These are phyloP conservation scores for Ooceraea biroi DNA, from an alignment of 1,140 invertebrate genomes.

Conservation along the genomic window DNA sequence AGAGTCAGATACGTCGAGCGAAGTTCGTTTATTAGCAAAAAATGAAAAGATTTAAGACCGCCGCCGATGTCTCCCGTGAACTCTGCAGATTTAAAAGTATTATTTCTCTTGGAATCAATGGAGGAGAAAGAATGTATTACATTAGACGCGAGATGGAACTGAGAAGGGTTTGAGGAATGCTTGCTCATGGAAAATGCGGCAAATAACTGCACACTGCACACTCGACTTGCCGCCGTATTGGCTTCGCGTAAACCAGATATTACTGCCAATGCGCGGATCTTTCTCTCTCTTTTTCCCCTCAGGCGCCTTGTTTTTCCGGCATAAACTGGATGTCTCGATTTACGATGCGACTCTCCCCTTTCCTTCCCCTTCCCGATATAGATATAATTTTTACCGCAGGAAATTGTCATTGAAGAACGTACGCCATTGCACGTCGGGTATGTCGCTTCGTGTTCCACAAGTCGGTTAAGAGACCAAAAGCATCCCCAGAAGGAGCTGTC, in stretches of 20 bases:
- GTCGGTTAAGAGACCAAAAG: conserved; percentile 67
- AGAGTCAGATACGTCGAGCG: neutral
- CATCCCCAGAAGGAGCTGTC: conserved; percentile 63
- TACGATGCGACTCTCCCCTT: neutral
- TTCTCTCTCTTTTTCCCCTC: neutral
- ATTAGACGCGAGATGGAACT: neutral
- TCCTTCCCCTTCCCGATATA: neutral
- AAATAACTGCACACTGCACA: conserved; percentile 2
- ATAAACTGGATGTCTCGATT: conserved; percentile 14
- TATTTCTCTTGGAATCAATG: conserved; percentile 33
- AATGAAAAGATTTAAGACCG: neutral
- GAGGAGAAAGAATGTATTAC: conserved; percentile 6
- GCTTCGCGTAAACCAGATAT: conserved; percentile 30
- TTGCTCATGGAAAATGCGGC: neutral
- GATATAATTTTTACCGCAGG: conserved; percentile 68
- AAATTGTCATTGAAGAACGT: conserved; percentile 71
- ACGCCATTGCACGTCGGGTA: conserved; percentile 20
- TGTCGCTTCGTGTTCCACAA: conserved; percentile 37
- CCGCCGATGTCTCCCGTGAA: neutral
- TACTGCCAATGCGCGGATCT: conserved; percentile 6
- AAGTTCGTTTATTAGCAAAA: neutral
- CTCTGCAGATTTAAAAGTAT: neutral
- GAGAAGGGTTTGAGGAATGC: neutral
- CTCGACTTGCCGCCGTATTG: conserved; percentile 32
- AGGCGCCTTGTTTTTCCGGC: conserved; percentile 5